Evolutionary conservation across 2,113 vertebrate species (phyloP).

Genomic region (Bubo bubo): DNA sequence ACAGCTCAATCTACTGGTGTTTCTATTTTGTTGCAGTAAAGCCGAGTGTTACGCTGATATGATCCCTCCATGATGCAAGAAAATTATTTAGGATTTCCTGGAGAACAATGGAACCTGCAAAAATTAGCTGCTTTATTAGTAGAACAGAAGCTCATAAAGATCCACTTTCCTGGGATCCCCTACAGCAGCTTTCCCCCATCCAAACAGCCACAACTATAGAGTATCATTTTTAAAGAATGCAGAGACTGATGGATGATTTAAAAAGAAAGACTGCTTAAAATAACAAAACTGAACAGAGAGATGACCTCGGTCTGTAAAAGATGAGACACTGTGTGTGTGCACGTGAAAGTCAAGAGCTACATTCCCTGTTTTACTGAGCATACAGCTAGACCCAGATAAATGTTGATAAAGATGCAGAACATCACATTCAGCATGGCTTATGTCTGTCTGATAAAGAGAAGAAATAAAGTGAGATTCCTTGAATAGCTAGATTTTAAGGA

Average conservation of each 20-base stretch:
- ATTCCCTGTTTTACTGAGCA: background rate
- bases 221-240: background rate
- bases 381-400: background rate
- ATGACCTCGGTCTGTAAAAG: background rate
- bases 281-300: slow-evolving; percentile 11
- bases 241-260: background rate
- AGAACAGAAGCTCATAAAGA: background rate
- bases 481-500: slow-evolving; percentile 35
- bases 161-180: background rate
- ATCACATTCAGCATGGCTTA: background rate
- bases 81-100: background rate
- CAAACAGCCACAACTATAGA: background rate
- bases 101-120: background rate
- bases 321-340: background rate
- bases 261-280: slow-evolving; percentile 1
- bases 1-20: background rate
- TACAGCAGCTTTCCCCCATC: background rate
- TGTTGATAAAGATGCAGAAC: background rate
- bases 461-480: slow-evolving; percentile 23
- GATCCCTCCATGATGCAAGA: background rate
- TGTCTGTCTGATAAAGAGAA: slow-evolving; percentile 25
- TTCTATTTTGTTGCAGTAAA: background rate
- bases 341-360: background rate
- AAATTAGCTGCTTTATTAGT: background rate
- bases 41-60: background rate